phyloP scores from a whole-genome alignment of 2,888 invertebrate species.

The Amiota communis region DNA sequence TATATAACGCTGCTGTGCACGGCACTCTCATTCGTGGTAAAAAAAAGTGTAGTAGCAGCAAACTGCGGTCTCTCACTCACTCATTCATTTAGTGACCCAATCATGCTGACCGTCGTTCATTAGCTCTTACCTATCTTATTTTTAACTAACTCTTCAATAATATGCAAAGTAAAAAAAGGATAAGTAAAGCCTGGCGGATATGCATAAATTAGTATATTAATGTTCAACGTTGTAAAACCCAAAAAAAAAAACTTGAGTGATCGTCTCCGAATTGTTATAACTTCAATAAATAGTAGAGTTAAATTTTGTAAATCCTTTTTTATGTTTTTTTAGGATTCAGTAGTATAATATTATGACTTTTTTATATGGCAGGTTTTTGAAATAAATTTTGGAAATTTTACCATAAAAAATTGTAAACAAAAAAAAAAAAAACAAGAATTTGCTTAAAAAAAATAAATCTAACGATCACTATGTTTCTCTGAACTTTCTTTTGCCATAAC shows the following conservation, averaged over 20 bases:
- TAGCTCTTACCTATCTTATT: constrained; percentile 49
- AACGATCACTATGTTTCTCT: no score
- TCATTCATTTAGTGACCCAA: constrained; percentile 41
- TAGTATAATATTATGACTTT: no score
- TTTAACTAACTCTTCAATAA: constrained; percentile 25
- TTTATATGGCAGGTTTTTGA: no score
- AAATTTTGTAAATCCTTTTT: no score
- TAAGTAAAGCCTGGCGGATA: no score
- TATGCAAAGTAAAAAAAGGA: constrained; percentile 10
- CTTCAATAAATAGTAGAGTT: background rate
- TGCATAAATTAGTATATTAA: no score
- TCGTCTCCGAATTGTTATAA: background rate
- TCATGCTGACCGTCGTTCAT: background rate
- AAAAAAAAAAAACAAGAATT: constrained; percentile 15
- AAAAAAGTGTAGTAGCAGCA: background rate
- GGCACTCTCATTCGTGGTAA: background rate
- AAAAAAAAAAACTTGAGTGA: constrained; percentile 1
- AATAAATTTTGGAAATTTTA: no score
- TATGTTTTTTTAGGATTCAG: no score
- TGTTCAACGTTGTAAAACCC: no score
- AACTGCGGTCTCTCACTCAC: constrained; percentile 29
- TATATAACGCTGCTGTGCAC: no score
- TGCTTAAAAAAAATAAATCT: no score
- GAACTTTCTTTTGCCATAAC: no score
- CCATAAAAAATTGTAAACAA: constrained; percentile 20